Base-by-base conservation (phyloP, 2,113 vertebrate genomes). In the Urocolius indicus region DNA sequence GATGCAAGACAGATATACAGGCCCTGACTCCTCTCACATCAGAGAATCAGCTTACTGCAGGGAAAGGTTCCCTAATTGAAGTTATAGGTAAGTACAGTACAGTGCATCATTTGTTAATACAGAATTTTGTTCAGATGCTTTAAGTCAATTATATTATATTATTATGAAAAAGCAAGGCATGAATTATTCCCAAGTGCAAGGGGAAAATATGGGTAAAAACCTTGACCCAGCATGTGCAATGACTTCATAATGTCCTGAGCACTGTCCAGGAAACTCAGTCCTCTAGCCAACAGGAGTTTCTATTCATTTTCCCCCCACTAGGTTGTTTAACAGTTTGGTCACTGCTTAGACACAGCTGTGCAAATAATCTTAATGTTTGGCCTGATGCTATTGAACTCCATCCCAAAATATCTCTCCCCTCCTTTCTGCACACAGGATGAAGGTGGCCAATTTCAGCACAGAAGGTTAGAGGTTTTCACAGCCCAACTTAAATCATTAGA, bases 291-390 rank as follows among this genome's bases (percentile, higher is more conserved):
- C 85, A 96, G 92, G 94, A 91, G 61, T 89, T 81, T 86, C 93
- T 95, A 97, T 96, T 98, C 96, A 97, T 91, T 95, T 93, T 93
- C 38, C 69, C 43, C 90, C 73, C 21, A 3, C 54, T 73, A 97
- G 95, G 96, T 59, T 97, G 81, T 95, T 97, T 95, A 95, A 96
- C 72, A 94, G 92, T 93, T 96, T 83, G 82, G 94, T 95, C 81
- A 92, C 94, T 68, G 57, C 93, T 94, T 94, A 91, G 90, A 97
- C 97, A 93, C 97, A 98, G 97, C 97, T 98, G 97, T 97, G 79
- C 93, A 98, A 98, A 98, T 95, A 98, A 92, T 93, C 80, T 94
- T 96, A 95, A 7, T 34, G 67, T 95, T 95, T 93, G 89, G 82
- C 91, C 84, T 94, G 90, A 89, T 94, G 94, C 89, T 96, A 80